Percentiles rank a stretch among this genome's conserved stretches.
Conservation (phyloP, 2,113 vertebrate species). For the Macheiramphus alcinus region DNA sequence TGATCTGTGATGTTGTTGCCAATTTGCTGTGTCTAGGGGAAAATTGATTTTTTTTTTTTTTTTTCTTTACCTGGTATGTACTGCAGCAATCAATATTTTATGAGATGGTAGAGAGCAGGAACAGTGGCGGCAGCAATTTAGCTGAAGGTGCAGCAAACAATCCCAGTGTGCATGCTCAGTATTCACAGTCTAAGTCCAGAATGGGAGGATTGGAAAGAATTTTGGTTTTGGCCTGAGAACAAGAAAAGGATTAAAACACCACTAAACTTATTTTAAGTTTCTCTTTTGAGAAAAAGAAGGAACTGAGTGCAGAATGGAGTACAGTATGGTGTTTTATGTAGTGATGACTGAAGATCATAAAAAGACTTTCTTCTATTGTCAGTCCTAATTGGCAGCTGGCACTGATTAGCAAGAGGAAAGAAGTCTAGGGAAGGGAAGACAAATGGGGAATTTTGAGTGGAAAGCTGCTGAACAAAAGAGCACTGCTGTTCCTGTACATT, state of each 20-base stretch:
- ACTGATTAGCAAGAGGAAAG: not conserved
- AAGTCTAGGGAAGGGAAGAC: not conserved
- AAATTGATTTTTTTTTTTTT: not conserved
- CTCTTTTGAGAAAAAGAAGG: not conserved
- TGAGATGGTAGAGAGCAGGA: not conserved
- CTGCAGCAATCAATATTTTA: slow-evolving; percentile 39
- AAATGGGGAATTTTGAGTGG: slow-evolving; percentile 25
- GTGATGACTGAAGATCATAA: slow-evolving; percentile 38
- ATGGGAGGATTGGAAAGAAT: slow-evolving; percentile 21
- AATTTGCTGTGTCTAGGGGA: not conserved
- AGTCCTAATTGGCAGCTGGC: slow-evolving; percentile 19
- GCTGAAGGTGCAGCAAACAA: not conserved
- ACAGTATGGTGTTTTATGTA: slow-evolving; percentile 24
- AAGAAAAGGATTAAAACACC: slow-evolving; percentile 41
- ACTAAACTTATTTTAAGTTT: not conserved
- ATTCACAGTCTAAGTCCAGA: not conserved
- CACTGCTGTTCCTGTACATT: not conserved
- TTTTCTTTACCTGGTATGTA: not conserved
- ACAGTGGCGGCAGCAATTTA: not conserved
- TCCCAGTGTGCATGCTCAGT: not conserved
- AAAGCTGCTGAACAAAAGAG: slow-evolving; percentile 34
- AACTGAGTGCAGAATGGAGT: not conserved
- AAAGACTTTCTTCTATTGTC: slow-evolving; percentile 55
- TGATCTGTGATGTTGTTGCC: slow-evolving; percentile 1
- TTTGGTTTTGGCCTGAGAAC: slow-evolving; percentile 36